Conservation (phyloP, 2,797 vertebrate genomes). For the Thamnophis elegans region DNA sequence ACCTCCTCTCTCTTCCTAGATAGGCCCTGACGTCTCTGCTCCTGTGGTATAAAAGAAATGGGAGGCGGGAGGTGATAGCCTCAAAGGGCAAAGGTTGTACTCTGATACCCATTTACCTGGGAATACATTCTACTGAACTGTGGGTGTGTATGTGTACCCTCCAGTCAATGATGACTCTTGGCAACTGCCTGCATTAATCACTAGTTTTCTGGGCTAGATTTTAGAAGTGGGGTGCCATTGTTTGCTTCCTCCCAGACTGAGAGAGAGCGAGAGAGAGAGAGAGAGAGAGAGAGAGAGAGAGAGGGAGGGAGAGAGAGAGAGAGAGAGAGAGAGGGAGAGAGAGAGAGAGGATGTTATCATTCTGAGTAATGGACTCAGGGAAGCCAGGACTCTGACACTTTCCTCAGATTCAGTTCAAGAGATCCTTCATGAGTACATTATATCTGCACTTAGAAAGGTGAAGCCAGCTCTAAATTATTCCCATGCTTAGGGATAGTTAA, state of each 20-base stretch:
- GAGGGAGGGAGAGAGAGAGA: too few relatives aligned
- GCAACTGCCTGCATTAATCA: background rate
- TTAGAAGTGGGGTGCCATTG: background rate
- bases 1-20: constrained; percentile 61
- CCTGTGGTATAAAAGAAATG: constrained; percentile 57
- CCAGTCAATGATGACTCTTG: background rate
- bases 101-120: background rate
- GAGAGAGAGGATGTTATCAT: too few relatives aligned
- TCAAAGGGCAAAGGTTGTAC: constrained; percentile 39
- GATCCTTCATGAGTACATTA: too few relatives aligned
- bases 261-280: too few relatives aligned
- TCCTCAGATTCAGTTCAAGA: too few relatives aligned
- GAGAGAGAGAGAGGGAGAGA: too few relatives aligned
- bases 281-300: too few relatives aligned
- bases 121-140: background rate
- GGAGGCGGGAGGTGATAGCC: background rate
- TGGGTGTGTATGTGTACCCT: background rate
- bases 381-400: too few relatives aligned
- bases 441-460: too few relatives aligned
- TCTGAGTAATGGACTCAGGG: too few relatives aligned
- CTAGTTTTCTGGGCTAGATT: background rate
- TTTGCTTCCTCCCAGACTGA: background rate
- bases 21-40: constrained; percentile 59
- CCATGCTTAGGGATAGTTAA: too few relatives aligned
- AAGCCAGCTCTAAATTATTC: too few relatives aligned